Evolutionary conservation across 1,140 invertebrate species (phyloP).

Genomic region (Wiebesia pumilae): DNA sequence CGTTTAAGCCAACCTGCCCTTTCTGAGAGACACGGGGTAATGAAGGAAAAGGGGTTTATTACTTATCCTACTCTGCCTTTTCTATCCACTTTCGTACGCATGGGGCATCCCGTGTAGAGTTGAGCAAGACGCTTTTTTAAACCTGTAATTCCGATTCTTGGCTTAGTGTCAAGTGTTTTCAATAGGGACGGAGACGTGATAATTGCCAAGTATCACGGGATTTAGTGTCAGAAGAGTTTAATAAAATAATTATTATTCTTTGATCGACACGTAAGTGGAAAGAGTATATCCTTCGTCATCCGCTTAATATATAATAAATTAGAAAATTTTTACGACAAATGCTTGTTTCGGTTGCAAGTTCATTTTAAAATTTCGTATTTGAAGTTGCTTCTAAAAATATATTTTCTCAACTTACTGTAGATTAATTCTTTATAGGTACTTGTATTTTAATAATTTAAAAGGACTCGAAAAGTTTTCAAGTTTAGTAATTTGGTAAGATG

Average conservation of each 20-base stretch:
- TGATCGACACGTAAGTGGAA: not conserved
- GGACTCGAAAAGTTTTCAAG: not conserved
- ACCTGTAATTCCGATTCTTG: not conserved
- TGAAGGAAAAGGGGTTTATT: conserved; percentile 40
- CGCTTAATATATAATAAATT: not conserved
- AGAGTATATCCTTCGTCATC: not conserved
- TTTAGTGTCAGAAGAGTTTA: not conserved
- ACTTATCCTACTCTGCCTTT: not conserved
- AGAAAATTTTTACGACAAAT: no score
- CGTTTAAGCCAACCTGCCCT: not conserved
- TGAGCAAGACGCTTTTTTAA: not conserved
- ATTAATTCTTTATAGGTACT: not conserved
- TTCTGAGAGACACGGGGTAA: not conserved
- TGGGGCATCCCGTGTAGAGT: not conserved
- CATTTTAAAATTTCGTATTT: no score
- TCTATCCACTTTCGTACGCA: not conserved
- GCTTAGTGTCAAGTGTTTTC: not conserved
- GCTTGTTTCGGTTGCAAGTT: no score
- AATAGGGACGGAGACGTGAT: not conserved
- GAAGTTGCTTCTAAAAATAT: not conserved
- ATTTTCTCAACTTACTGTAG: not conserved
- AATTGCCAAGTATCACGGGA: not conserved
- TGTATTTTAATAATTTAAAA: not conserved
- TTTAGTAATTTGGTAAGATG: not conserved
- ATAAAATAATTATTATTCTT: not conserved